Evolutionary conservation across 2,888 invertebrate species (phyloP), one percentile per base, ranked within the genome.

Genomic region (Acholoe squamosa): DNA sequence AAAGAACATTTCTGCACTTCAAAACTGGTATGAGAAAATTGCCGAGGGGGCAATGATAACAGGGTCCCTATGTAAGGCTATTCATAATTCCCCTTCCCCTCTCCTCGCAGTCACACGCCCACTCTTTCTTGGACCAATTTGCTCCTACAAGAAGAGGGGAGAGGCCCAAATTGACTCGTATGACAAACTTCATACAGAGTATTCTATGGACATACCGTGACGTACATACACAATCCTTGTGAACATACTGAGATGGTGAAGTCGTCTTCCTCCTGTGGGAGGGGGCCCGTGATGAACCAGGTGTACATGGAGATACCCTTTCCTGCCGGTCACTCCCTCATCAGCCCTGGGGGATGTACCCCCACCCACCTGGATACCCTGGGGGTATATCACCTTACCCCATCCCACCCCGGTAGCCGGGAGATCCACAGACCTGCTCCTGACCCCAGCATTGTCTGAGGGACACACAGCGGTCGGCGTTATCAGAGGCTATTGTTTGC

Each of bases 401-500:
- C 61, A 7, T n/a, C 61, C 61, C 19, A n/a, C 14, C 61, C 61
- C 61, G 3, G 22, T 19, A n/a, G 61, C 61, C 61, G 1, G 61
- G 12, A n/a, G 19, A 61, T n/a, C 61, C 61, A 19, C 61, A n/a
- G n/a, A 7, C 61, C 61, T 19, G 61, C 61, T n/a, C 12, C 22
- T 25, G 71, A 28, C 71, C 71, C 71, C 31, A 25, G 71, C 61
- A 61, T 61, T 61, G 61, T 61, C 61, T 61, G 61, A n/a, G 22
- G 19, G 61, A 61, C 61, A 61, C 14, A 16, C 28, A 31, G 34
- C 34, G 80, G 80, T 34, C 14, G 0, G 34, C 22, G 34, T 25
- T 80, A 80, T 80, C 80, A 80, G 80, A 19, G 12, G 16, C 34
- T n/a, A 80, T 80, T 80, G 80, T 80, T 80, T 80, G 80, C 80